Conservation (phyloP, 2,888 invertebrate species). For the Patella ulyssiponensis region DNA sequence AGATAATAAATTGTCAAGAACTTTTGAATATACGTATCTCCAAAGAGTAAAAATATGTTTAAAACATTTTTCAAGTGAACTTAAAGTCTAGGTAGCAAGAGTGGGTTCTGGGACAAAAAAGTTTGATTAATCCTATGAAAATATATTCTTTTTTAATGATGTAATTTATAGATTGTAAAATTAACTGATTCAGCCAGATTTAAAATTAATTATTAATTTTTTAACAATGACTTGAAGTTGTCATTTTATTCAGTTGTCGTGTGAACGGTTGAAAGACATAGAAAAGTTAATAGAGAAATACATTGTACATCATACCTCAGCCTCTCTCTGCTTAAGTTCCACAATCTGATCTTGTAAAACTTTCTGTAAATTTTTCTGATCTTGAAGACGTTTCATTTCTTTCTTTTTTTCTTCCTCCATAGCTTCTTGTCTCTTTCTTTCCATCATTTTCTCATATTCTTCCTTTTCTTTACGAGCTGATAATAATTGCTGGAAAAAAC, state of each 20-base stretch:
- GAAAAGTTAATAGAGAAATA: neutral
- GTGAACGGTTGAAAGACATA: neutral
- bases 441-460: constrained; percentile 56
- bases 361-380: constrained; percentile 55
- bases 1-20: neutral
- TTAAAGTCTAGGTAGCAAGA: no score
- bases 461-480: constrained; percentile 54
- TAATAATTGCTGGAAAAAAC: constrained; percentile 51
- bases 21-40: neutral
- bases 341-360: constrained; percentile 65
- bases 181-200: no score
- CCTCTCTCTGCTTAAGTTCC: constrained; percentile 66
- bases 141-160: no score
- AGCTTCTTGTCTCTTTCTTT: constrained; percentile 53
- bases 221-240: no score
- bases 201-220: no score
- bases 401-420: constrained; percentile 50
- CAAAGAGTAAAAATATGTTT: constrained; percentile 12
- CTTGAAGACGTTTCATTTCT: constrained; percentile 53
- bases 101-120: no score
- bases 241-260: neutral
- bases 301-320: constrained; percentile 50
- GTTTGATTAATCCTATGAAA: no score
- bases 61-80: neutral
- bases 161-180: no score